Evolutionary conservation across 2,113 vertebrate genomes (phyloP).

Genomic region (Pelecanoides urinatrix): DNA sequence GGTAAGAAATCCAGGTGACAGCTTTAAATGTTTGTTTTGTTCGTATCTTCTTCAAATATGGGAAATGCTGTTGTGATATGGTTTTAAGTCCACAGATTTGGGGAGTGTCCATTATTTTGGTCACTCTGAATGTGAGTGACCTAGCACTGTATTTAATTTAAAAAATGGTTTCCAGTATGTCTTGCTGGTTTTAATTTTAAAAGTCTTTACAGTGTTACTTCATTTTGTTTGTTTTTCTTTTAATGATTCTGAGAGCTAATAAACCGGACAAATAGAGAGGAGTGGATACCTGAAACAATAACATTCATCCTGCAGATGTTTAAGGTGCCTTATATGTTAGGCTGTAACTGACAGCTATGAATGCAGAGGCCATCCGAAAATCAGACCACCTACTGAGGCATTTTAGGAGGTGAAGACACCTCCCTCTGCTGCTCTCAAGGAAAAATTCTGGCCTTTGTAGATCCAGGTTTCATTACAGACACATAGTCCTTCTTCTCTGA

Average conservation of each 20-base stretch:
- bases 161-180: neutral
- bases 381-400: neutral
- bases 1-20: neutral
- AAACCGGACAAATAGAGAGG: neutral
- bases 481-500: neutral
- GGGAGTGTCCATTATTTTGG: neutral
- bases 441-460: neutral
- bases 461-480: neutral
- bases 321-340: neutral
- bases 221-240: neutral
- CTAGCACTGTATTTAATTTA: neutral
- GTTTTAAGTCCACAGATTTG: neutral
- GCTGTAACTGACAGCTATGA: neutral
- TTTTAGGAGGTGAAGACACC: neutral
- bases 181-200: neutral
- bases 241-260: neutral
- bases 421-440: neutral
- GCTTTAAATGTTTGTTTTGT: neutral
- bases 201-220: neutral
- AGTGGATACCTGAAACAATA: neutral
- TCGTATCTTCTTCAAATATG: neutral
- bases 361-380: neutral
- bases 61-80: neutral
- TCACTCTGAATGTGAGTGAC: neutral
- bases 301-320: neutral